phyloP scores from a whole-genome alignment of 92 coral and sea anemone genomes.

The Phenganax stokvisi region DNA sequence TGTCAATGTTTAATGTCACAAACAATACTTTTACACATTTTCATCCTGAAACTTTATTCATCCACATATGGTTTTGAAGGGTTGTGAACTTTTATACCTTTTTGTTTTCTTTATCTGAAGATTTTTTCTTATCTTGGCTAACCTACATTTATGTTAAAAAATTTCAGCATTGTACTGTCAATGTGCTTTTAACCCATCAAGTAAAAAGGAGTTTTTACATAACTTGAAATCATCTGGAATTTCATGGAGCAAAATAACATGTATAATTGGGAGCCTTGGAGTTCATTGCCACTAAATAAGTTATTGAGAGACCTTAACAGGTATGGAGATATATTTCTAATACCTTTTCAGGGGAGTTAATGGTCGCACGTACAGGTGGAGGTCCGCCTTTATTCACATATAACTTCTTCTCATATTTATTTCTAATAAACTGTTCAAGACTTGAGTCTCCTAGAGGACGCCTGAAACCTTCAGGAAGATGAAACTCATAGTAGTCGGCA shows the following conservation, averaged over 20 bases:
- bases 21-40: too few species aligned
- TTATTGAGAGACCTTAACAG: not conserved
- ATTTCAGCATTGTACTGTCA: too few species aligned
- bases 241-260: not conserved
- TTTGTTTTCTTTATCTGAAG: not conserved
- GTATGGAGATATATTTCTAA: not conserved
- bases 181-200: too few species aligned
- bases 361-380: constrained; percentile 54
- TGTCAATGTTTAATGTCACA: not conserved
- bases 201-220: not conserved
- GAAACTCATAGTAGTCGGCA: constrained; percentile 81
- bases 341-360: constrained; percentile 31
- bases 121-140: constrained; percentile 29
- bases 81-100: not conserved
- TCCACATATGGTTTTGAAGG: not conserved
- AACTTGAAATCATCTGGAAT: not conserved
- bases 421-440: constrained; percentile 77
- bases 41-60: too few species aligned
- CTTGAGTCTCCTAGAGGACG: constrained; percentile 95
- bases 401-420: constrained; percentile 86
- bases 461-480: constrained; percentile 77
- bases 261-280: not conserved
- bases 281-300: not conserved
- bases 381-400: constrained; percentile 79
- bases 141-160: not conserved